phyloP scores from a whole-genome alignment of 2,888 invertebrate species.

The Sclerodermus sp. region DNA sequence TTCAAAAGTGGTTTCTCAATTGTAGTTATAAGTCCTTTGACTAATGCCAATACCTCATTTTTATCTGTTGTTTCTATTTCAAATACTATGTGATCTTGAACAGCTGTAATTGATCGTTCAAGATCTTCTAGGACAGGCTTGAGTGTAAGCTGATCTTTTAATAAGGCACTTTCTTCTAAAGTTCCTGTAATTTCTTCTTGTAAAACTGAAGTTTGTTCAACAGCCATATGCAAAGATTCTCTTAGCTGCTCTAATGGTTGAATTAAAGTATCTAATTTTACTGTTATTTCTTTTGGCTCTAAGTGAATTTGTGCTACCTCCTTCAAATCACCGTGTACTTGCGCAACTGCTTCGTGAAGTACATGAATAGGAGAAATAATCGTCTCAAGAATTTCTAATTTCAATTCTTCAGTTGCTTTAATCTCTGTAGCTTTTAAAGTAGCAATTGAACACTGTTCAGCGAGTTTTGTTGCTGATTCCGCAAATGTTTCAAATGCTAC shows the following conservation, averaged over 20 bases:
- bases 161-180: not conserved
- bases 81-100: constrained; percentile 36
- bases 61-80: not conserved
- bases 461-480: constrained; percentile 13
- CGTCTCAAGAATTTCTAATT: not conserved
- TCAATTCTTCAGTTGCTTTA: not conserved
- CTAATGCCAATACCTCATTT: not conserved
- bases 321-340: not conserved
- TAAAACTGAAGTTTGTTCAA: constrained; percentile 15
- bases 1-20: not conserved
- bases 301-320: not conserved
- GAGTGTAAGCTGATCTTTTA: not conserved
- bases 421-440: not conserved
- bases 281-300: not conserved
- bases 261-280: constrained; percentile 1
- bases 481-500: constrained; percentile 14
- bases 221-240: not conserved
- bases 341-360: not conserved
- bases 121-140: constrained; percentile 45
- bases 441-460: constrained; percentile 15
- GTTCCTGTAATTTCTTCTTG: constrained; percentile 14
- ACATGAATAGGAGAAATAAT: not conserved
- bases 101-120: constrained; percentile 50
- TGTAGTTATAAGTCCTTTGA: not conserved
- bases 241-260: constrained; percentile 4